A percentile compares a stretch with the other conserved stretches of the same genome.
Evolutionary conservation across 1,140 invertebrate species (phyloP).

Genomic region (Drosophila takahashii): DNA sequence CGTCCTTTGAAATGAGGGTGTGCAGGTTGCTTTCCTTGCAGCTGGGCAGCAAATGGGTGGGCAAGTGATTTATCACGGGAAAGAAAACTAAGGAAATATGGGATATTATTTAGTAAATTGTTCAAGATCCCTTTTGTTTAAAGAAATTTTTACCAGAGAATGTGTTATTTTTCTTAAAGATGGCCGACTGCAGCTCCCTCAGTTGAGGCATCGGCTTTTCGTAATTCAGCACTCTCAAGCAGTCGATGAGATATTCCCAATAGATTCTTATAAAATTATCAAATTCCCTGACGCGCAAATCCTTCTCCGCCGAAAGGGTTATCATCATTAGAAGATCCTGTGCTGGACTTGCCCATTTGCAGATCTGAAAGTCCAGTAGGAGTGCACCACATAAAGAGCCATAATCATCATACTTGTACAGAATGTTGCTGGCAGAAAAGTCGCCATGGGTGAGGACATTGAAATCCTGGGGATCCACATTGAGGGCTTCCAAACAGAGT

Average conservation of each 20-base stretch:
- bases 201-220: conserved; percentile 73
- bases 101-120: no score
- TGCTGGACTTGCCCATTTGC: conserved; percentile 76
- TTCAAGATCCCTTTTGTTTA: not conserved
- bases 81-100: conserved; percentile 52
- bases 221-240: conserved; percentile 49
- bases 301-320: conserved; percentile 45
- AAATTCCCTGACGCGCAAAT: conserved; percentile 54
- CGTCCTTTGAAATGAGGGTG: conserved; percentile 27
- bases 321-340: conserved; percentile 83
- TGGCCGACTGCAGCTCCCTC: conserved; percentile 61
- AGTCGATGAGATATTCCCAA: conserved; percentile 60
- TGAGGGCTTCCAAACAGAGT: conserved; percentile 21
- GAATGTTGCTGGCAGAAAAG: conserved; percentile 81
- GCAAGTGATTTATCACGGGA: conserved; percentile 47
- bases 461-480: conserved; percentile 85
- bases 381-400: conserved; percentile 52
- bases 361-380: conserved; percentile 84
- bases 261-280: conserved; percentile 68
- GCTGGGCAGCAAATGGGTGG: conserved; percentile 36
- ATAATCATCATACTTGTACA: conserved; percentile 78
- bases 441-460: conserved; percentile 88
- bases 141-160: conserved; percentile 42
- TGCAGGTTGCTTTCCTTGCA: conserved; percentile 67
- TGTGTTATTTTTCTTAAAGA: conserved; percentile 67